Conservation (phyloP, 2,888 invertebrate genomes). For the Agrochola circellaris region DNA sequence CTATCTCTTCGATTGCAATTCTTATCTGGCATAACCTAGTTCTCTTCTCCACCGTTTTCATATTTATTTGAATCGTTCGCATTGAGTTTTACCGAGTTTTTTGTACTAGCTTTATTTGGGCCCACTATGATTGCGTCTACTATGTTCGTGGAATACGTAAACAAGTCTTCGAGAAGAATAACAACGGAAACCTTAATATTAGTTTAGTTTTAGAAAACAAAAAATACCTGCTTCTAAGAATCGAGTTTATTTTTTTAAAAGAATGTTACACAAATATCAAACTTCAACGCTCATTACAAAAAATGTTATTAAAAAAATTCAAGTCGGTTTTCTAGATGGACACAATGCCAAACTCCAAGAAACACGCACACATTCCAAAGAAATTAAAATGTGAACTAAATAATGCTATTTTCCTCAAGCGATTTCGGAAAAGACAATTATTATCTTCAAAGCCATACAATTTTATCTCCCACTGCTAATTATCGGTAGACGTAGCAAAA, state of each 20-base stretch:
- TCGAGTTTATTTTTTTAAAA: background rate
- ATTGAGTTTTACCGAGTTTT: background rate
- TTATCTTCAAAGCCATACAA: constrained; percentile 57
- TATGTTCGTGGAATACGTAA: background rate
- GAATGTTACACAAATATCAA: background rate
- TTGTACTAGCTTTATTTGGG: constrained; percentile 1
- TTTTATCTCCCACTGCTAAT: constrained; percentile 61
- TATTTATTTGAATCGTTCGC: constrained; percentile 32
- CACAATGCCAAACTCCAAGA: background rate
- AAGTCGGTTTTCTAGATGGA: background rate
- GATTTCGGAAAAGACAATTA: constrained; percentile 34
- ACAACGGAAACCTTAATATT: background rate
- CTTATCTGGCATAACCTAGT: constrained; percentile 53
- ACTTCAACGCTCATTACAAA: background rate
- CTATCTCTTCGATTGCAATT: constrained; percentile 50
- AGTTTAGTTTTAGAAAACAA: background rate
- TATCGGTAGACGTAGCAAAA: constrained; percentile 48
- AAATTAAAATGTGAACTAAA: constrained; percentile 34
- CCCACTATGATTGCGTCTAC: constrained; percentile 1
- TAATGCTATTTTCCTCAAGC: constrained; percentile 43
- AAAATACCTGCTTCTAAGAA: background rate
- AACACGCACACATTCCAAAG: background rate
- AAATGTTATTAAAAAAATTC: background rate
- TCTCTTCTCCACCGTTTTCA: constrained; percentile 12
- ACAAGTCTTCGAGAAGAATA: constrained; percentile 17